Evolutionary conservation across 2,888 invertebrate genomes (phyloP).

Genomic region (Ferrisia virgata): DNA sequence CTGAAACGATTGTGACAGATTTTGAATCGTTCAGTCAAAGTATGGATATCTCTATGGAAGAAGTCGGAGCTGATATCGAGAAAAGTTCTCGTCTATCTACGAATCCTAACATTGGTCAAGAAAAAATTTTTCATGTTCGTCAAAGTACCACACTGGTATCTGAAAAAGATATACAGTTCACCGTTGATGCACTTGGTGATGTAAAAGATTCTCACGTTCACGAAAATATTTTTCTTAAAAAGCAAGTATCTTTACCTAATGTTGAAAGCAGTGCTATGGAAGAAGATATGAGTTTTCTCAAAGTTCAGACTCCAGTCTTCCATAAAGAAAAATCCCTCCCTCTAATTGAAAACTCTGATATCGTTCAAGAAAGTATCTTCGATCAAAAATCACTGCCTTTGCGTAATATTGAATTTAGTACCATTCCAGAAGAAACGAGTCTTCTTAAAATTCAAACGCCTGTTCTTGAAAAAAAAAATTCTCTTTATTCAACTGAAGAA

Average conservation of each 20-base stretch:
- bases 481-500: too few relatives aligned
- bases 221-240: background rate
- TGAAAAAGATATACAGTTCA: background rate
- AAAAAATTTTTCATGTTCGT: background rate
- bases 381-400: too few relatives aligned
- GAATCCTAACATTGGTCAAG: background rate
- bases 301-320: too few relatives aligned
- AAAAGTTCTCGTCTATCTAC: background rate
- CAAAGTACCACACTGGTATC: background rate
- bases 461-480: too few relatives aligned
- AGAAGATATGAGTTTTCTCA: too few relatives aligned
- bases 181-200: background rate
- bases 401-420: too few relatives aligned
- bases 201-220: background rate
- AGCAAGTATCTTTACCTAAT: background rate
- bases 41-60: background rate
- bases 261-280: too few relatives aligned
- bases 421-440: too few relatives aligned
- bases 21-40: background rate
- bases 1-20: background rate
- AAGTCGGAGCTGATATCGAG: background rate
- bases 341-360: too few relatives aligned
- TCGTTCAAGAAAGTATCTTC: too few relatives aligned
- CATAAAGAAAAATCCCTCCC: too few relatives aligned
- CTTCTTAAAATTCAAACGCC: too few relatives aligned